Evolutionary conservation across 2,113 vertebrate genomes (phyloP).

Genomic region (Coregonus clupeaformis): DNA sequence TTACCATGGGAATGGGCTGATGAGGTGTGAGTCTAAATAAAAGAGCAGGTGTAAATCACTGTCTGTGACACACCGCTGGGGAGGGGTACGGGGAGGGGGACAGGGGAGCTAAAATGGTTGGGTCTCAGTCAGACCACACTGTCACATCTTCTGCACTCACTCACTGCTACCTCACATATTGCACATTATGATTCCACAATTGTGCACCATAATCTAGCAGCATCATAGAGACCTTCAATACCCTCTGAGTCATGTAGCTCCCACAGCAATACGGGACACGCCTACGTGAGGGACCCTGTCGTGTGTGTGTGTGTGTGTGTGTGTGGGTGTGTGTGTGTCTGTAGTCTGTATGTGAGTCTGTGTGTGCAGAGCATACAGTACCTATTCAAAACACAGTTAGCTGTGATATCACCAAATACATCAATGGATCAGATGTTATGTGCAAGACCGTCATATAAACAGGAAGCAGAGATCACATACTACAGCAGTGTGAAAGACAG

Average conservation of each 20-base stretch:
- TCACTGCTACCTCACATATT: too few species aligned
- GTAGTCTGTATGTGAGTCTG: neutral
- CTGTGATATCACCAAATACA: too few species aligned
- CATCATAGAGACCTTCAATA: neutral
- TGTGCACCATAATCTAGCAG: neutral
- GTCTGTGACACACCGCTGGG: neutral
- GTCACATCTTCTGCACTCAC: too few species aligned
- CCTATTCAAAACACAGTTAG: too few species aligned
- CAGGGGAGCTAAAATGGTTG: neutral
- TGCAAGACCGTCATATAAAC: too few species aligned
- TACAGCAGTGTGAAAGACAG: neutral
- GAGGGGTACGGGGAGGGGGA: too few species aligned
- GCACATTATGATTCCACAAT: neutral
- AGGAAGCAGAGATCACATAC: neutral
- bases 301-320: neutral
- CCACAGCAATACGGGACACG: neutral
- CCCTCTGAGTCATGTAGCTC: neutral
- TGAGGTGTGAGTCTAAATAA: slow-evolving; percentile 54
- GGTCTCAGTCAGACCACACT: neutral
- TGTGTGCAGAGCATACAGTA: neutral
- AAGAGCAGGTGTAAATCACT: slow-evolving; percentile 49
- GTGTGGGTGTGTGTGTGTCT: neutral
- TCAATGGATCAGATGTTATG: too few species aligned
- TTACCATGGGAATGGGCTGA: slow-evolving; percentile 71
- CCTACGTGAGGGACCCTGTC: too few species aligned